Conservation (phyloP, 2,113 vertebrate species). For the Sclerurus mexicanus region DNA sequence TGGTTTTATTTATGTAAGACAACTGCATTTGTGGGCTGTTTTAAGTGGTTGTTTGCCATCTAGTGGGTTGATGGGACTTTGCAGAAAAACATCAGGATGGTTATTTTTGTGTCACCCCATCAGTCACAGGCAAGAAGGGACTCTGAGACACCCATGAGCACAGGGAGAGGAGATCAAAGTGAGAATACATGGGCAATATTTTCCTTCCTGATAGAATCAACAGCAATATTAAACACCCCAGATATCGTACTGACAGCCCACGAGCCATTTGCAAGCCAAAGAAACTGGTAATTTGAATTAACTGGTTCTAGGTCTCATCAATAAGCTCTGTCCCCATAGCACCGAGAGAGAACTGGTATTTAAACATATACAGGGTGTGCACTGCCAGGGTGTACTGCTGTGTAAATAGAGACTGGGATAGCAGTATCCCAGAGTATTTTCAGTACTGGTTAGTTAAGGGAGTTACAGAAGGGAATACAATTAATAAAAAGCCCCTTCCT, state of each 20-base stretch:
- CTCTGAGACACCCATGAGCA: background rate
- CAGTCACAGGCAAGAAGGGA: background rate
- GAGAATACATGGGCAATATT: accelerated
- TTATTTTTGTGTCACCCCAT: background rate
- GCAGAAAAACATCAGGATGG: background rate
- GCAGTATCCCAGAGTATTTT: background rate
- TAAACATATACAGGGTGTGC: accelerated
- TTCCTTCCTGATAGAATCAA: background rate
- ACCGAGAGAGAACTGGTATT: background rate
- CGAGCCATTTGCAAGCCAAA: background rate
- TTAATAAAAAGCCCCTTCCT: background rate
- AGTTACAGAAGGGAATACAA: background rate
- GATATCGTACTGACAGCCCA: background rate
- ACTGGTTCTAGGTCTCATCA: background rate
- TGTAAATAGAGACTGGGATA: background rate
- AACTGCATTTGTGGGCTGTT: accelerated
- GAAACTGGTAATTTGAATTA: background rate
- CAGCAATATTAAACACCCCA: background rate
- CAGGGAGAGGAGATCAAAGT: background rate
- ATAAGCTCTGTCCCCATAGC: accelerated
- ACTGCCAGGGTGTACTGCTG: background rate
- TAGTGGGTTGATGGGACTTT: background rate
- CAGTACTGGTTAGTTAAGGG: background rate
- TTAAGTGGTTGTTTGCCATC: slow-evolving; percentile 11
- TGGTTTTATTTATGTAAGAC: accelerated